Conservation (phyloP, 2,797 vertebrate species). For the Ptychobarbus kaznakovi region DNA sequence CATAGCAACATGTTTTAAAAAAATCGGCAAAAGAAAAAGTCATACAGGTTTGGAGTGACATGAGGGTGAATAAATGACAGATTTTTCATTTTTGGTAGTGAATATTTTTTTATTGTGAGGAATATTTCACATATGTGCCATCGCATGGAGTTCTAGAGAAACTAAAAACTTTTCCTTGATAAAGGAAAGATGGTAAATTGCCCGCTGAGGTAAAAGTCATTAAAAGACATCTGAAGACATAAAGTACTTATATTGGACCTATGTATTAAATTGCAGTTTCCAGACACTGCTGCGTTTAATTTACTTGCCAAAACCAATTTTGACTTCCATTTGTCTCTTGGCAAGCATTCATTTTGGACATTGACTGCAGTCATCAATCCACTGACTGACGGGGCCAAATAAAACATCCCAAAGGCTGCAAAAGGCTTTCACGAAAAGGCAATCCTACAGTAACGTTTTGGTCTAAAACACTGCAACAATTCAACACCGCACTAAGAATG, state of each 20-base stretch:
- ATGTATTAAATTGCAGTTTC: not conserved
- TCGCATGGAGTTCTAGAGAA: not conserved
- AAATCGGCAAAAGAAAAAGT: not conserved
- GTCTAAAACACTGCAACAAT: constrained; percentile 68
- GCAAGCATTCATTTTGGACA: not conserved
- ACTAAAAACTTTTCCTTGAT: not conserved
- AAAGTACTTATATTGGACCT: not conserved
- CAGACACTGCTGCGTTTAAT: not conserved
- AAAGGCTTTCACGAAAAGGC: constrained; percentile 38
- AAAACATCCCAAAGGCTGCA: constrained; percentile 45
- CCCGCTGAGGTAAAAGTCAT: not conserved
- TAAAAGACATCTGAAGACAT: not conserved
- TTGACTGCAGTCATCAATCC: not conserved
- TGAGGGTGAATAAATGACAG: not conserved
- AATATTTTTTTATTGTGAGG: not conserved
- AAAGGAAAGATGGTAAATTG: not conserved
- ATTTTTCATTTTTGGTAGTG: not conserved
- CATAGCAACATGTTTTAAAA: no score
- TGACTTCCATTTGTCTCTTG: constrained; percentile 4
- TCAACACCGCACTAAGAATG: constrained; percentile 82
- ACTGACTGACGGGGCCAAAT: not conserved
- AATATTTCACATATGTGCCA: not conserved
- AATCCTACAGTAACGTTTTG: constrained; percentile 56
- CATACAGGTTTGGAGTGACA: not conserved
- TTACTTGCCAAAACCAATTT: not conserved